A percentile compares a stretch with the other conserved stretches of the same genome.
phyloP scores from a whole-genome alignment of 2,888 invertebrate genomes.

The Heteropelma amictum region DNA sequence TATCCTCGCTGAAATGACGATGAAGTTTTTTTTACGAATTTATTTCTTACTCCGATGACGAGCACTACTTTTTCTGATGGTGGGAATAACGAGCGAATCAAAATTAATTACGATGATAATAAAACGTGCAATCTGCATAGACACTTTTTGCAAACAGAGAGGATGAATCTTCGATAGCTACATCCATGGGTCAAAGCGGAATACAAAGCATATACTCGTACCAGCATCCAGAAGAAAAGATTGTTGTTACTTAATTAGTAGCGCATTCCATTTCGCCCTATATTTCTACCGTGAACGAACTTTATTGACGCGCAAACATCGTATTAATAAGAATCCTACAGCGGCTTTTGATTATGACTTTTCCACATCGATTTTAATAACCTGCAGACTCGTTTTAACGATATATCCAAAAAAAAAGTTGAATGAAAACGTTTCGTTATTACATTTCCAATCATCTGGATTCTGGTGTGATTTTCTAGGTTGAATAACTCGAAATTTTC shows the following conservation, averaged over 20 bases:
- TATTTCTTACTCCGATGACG: too few relatives aligned
- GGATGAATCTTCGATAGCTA: background rate
- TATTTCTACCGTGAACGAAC: too few relatives aligned
- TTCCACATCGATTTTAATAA: background rate
- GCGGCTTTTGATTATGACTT: too few relatives aligned
- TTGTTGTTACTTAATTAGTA: background rate
- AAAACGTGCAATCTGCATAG: too few relatives aligned
- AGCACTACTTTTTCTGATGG: too few relatives aligned
- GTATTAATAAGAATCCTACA: too few relatives aligned
- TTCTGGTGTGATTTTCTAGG: background rate
- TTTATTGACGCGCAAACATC: too few relatives aligned
- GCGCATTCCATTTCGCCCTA: background rate
- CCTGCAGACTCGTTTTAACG: background rate
- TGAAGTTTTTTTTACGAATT: too few relatives aligned
- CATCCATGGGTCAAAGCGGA: background rate
- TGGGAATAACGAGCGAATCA: too few relatives aligned
- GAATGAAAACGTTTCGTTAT: background rate
- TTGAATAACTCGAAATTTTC: background rate
- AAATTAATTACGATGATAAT: too few relatives aligned
- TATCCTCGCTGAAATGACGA: too few relatives aligned
- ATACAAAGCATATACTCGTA: background rate
- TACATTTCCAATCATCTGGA: background rate
- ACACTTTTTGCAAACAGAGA: background rate
- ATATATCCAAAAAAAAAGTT: background rate
- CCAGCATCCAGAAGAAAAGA: conserved; percentile 13